Percentiles rank a stretch among this genome's conserved stretches.
Conservation (phyloP, 2,797 vertebrate species). For the Simalia tracyae region DNA sequence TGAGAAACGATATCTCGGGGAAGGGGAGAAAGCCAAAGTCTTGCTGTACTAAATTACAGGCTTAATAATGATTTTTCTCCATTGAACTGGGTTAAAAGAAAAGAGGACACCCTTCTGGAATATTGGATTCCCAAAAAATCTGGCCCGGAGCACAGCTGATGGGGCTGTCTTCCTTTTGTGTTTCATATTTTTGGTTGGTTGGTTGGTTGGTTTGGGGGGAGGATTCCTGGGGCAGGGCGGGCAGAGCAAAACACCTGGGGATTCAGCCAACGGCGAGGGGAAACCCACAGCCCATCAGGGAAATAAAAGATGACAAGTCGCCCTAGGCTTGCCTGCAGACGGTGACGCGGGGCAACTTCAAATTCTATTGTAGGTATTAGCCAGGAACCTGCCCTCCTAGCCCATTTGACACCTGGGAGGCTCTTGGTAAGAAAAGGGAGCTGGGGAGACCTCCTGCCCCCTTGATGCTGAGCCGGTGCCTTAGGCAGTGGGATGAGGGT, state of each 20-base stretch:
- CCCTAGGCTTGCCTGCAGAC: conserved; percentile 62
- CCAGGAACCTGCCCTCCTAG: conserved; percentile 67
- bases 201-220: neutral
- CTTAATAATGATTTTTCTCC: conserved; percentile 55
- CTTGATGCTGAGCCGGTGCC: conserved; percentile 70
- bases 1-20: conserved; percentile 45
- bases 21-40: conserved; percentile 44
- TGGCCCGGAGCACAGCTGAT: conserved; percentile 61
- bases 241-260: conserved; percentile 70
- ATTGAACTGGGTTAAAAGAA: conserved; percentile 57
- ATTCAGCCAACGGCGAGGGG: conserved; percentile 60
- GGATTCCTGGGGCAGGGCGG: conserved; percentile 42
- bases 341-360: conserved; percentile 56
- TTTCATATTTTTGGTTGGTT: neutral
- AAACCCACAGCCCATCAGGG: conserved; percentile 79
- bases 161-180: conserved; percentile 11
- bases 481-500: conserved; percentile 63
- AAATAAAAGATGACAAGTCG: conserved; percentile 69
- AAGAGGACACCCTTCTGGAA: conserved; percentile 76
- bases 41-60: conserved; percentile 64
- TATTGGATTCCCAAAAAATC: conserved; percentile 64
- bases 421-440: conserved; percentile 73
- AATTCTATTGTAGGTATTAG: conserved; percentile 69
- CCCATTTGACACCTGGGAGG: conserved; percentile 71
- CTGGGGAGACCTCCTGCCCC: conserved; percentile 72